phyloP scores from a whole-genome alignment of 2,888 invertebrate genomes.

The Thumatha senex region DNA sequence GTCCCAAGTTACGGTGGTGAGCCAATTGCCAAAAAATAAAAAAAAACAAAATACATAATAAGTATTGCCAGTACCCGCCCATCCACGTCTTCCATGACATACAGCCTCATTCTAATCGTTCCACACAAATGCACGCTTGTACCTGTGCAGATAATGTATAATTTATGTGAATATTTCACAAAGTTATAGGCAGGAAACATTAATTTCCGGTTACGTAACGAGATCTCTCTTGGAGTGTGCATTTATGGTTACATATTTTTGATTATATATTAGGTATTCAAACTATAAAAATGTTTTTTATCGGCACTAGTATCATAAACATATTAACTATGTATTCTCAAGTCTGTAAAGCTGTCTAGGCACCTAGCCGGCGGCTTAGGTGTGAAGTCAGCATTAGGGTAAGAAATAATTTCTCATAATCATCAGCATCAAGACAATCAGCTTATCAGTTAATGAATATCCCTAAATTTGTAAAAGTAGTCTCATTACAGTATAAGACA shows the following conservation, averaged over 20 bases:
- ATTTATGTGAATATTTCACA: slow-evolving; percentile 42
- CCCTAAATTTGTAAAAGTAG: too few species aligned
- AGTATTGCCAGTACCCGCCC: too few species aligned
- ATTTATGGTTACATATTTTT: slow-evolving; percentile 35
- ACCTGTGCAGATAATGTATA: slow-evolving; percentile 39
- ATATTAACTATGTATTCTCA: neutral
- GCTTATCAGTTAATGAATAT: too few species aligned
- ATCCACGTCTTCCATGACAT: neutral
- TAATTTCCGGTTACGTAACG: slow-evolving; percentile 58
- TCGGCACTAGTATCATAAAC: neutral
- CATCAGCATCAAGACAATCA: too few species aligned
- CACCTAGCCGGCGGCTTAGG: too few species aligned
- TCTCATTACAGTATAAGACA: too few species aligned
- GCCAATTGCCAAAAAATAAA: too few species aligned
- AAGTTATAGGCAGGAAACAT: slow-evolving; percentile 48
- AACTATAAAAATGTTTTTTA: neutral
- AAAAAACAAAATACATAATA: too few species aligned
- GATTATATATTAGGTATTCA: slow-evolving; percentile 16
- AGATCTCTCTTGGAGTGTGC: slow-evolving; percentile 44
- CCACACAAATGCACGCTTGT: slow-evolving; percentile 24
- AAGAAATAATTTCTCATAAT: too few species aligned
- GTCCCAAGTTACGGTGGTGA: too few species aligned
- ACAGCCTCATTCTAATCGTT: slow-evolving; percentile 24
- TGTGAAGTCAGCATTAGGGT: too few species aligned
- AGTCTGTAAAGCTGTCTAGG: too few species aligned